Conservation (phyloP, 2,113 vertebrate genomes). For the Otolemur garnettii region DNA sequence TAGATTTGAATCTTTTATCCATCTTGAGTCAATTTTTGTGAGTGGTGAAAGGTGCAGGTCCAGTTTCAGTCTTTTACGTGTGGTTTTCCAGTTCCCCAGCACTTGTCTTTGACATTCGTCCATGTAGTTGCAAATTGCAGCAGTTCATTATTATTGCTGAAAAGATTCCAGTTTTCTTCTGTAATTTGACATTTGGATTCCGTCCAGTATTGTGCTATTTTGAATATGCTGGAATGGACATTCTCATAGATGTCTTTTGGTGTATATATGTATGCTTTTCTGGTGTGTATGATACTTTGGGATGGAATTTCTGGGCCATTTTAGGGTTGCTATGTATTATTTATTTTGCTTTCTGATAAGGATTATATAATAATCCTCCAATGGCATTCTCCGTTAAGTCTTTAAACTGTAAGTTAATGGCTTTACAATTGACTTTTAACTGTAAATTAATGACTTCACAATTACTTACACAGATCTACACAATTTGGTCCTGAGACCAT, state of each 20-base stretch:
- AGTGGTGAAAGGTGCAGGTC: too few relatives aligned
- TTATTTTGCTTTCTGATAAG: constrained; percentile 24
- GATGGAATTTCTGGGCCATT: not conserved
- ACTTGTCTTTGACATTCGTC: not conserved
- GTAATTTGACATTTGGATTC: not conserved
- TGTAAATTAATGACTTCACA: not conserved
- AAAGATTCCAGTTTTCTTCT: not conserved
- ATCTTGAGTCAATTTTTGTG: too few relatives aligned
- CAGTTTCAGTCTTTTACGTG: too few relatives aligned
- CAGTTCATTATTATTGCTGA: not conserved
- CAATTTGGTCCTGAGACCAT: not conserved
- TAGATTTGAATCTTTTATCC: too few relatives aligned
- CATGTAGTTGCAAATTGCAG: not conserved
- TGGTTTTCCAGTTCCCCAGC: too few relatives aligned
- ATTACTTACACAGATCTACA: not conserved
- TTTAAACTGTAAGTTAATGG: constrained; percentile 31
- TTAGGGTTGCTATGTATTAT: not conserved
- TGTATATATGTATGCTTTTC: not conserved
- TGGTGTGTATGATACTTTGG: not conserved
- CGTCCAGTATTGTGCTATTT: not conserved
- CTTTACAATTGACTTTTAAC: not conserved
- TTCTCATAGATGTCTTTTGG: not conserved
- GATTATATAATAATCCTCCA: not conserved
- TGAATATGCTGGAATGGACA: constrained; percentile 12
- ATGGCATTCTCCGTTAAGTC: not conserved